A percentile compares a stretch with the other conserved stretches of the same genome.
Evolutionary conservation across 1,140 invertebrate species (phyloP).

Genomic region (Telenomus remus): DNA sequence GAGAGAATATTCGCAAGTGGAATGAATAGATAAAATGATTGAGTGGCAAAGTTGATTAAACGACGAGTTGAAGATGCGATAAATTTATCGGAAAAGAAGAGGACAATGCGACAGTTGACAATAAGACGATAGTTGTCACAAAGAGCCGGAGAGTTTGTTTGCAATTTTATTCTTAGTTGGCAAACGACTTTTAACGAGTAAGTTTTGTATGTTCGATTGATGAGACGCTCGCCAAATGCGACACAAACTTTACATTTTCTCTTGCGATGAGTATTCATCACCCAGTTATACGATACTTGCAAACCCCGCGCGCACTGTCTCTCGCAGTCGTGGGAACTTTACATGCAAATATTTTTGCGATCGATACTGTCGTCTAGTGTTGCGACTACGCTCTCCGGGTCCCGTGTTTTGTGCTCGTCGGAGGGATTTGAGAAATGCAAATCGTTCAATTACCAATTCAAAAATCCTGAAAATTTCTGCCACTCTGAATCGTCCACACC

Average conservation of each 20-base stretch:
- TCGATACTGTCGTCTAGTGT: slow-evolving; percentile 55
- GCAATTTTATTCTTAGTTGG: slow-evolving; percentile 16
- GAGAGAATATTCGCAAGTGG: too few relatives aligned
- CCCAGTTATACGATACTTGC: slow-evolving; percentile 38
- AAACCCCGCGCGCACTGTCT: slow-evolving; percentile 15
- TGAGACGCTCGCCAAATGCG: slow-evolving; percentile 7
- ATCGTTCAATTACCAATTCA: slow-evolving; percentile 55
- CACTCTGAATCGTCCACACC: not conserved
- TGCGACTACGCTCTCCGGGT: slow-evolving; percentile 31
- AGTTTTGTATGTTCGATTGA: slow-evolving; percentile 25
- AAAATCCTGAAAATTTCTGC: slow-evolving; percentile 45
- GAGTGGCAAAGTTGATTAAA: too few relatives aligned
- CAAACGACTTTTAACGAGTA: slow-evolving; percentile 41
- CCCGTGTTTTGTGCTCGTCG: slow-evolving; percentile 33
- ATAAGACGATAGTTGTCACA: slow-evolving; percentile 7
- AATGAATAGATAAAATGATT: too few relatives aligned
- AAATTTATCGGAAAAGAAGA: too few relatives aligned
- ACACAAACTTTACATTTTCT: slow-evolving; percentile 38
- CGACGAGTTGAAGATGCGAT: too few relatives aligned
- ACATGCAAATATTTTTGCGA: slow-evolving; percentile 59
- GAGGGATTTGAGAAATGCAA: slow-evolving; percentile 51
- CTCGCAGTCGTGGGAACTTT: slow-evolving; percentile 47
- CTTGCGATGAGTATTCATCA: slow-evolving; percentile 49
- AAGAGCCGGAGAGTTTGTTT: not conserved
- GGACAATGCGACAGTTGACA: not conserved